Evolutionary conservation across 2,797 vertebrate genomes (phyloP), one percentile per base, ranked within the genome.

Genomic region (Poliocrania exsul): DNA sequence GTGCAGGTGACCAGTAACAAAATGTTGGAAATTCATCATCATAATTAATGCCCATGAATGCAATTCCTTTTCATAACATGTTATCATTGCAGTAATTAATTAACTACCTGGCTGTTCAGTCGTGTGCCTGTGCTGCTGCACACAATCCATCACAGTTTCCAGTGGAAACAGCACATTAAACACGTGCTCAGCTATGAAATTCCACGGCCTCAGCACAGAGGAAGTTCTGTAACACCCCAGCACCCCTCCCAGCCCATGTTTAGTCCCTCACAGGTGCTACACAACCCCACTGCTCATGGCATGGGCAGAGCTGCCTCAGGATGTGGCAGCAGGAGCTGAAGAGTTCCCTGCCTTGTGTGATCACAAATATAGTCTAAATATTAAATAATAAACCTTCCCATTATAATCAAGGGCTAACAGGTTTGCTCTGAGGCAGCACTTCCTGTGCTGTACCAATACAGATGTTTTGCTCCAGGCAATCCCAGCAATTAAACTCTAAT

Each of bases 61-160:
- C 78, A 62, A 44, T 53, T 73, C 62, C 58, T 61, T 77, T 25
- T 23, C 78, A 77, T 35, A 77, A 81, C 83, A 15, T 0, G 44
- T 60, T 69, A 51, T 91, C 91, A 92, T 85, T 92, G 84, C 90
- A 56, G 92, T 86, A 88, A 94, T 95, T 86, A 88, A 94, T 95
- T 92, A 95, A 75, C 83, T 91, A 66, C 88, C 78, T 65, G 86
- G n/a, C n/a, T 51, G 64, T n/a, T 79, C 73, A 3, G 3, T 65
- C 18, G 58, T 10, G 0, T 84, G 37, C 88, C 35, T 0, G 31
- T 24, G 75, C 11, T 83, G 81, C 2, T 79, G 81, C 58, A 40
- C 70, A 4, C 15, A 54, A 90, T 93, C 66, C 84, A 81, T 93
- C 95, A 90, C 80, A 8, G 53, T 56, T 93, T 84, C 66, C 81